phyloP scores from a whole-genome alignment of 1,140 invertebrate genomes.

The Dryas iulia region DNA sequence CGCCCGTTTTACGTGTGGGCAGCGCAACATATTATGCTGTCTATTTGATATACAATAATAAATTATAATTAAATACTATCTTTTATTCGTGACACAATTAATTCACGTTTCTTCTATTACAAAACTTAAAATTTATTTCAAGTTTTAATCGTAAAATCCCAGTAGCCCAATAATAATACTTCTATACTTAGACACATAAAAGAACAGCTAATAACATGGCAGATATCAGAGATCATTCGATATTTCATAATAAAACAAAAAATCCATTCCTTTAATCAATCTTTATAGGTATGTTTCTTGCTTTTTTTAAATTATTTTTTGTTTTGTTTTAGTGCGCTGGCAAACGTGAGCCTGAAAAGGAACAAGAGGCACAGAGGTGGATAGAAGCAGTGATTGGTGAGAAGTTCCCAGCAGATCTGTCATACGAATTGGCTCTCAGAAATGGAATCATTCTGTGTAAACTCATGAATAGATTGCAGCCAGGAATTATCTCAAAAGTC shows the following conservation, averaged over 20 bases:
- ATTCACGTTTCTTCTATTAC: not conserved
- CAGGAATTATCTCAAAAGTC: conserved; percentile 92
- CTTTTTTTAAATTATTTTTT: not conserved
- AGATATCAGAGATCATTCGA: too few relatives aligned
- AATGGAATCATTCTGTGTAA: conserved; percentile 91
- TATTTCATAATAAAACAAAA: too few relatives aligned
- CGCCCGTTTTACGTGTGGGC: too few relatives aligned
- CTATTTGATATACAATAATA: too few relatives aligned
- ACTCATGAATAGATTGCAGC: conserved; percentile 92
- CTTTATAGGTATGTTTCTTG: too few relatives aligned
- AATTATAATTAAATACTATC: too few relatives aligned
- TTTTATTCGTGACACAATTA: not conserved
- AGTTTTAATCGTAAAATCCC: too few relatives aligned
- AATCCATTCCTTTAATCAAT: too few relatives aligned
- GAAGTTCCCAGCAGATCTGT: conserved; percentile 84
- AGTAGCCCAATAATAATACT: too few relatives aligned
- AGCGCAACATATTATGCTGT: too few relatives aligned
- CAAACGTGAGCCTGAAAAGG: conserved; percentile 92
- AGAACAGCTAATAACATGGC: too few relatives aligned
- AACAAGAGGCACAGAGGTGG: conserved; percentile 92
- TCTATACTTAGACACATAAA: too few relatives aligned
- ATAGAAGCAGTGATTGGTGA: conserved; percentile 92
- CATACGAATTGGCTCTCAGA: conserved; percentile 89
- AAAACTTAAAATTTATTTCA: not conserved
- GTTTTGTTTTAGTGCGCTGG: conserved; percentile 86